Percentiles rank a stretch among this genome's conserved stretches.
These are phyloP conservation scores for Aurelia aurita DNA, from an alignment of 30 jellyfish, hydroid and myxozoan genomes.

Conservation along the genomic window DNA sequence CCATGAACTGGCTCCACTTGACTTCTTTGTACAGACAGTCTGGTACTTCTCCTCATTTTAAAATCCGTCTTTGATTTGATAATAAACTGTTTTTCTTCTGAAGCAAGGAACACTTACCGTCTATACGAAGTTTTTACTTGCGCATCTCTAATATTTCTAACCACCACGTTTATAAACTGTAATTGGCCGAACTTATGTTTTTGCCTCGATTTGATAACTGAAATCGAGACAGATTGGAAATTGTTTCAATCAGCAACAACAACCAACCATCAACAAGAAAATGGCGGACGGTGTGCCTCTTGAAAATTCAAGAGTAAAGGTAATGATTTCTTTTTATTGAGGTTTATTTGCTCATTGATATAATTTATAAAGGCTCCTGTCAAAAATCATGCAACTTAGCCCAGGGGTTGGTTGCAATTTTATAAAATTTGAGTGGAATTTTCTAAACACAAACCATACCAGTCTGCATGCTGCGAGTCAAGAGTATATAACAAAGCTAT, in stretches of 20 bases:
- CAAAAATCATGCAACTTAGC: too few species aligned
- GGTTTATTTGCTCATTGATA: too few species aligned
- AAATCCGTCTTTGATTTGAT: not conserved
- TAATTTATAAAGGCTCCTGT: too few species aligned
- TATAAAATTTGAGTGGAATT: too few species aligned
- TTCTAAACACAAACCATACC: too few species aligned
- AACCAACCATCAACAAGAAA: not conserved
- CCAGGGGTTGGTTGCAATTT: too few species aligned
- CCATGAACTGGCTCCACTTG: conserved; percentile 2
- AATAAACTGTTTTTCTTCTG: not conserved
- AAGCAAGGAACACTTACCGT: too few species aligned
- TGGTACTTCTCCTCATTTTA: conserved; percentile 54
- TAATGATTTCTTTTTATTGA: not conserved
- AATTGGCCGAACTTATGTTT: not conserved
- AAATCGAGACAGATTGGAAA: not conserved
- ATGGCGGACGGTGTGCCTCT: conserved; percentile 75
- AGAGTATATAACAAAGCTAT: too few species aligned
- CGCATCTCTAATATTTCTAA: not conserved
- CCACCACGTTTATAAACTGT: too few species aligned
- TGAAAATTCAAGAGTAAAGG: conserved; percentile 82
- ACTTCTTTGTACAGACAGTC: conserved; percentile 27
- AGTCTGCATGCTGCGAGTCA: too few species aligned
- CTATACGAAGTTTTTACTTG: not conserved
- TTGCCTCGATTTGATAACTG: not conserved
- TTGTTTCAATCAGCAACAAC: not conserved